A percentile compares a stretch with the other conserved stretches of the same genome.
phyloP scores from a whole-genome alignment of 2,888 invertebrate species.

The Caenorhabditis sp. region DNA sequence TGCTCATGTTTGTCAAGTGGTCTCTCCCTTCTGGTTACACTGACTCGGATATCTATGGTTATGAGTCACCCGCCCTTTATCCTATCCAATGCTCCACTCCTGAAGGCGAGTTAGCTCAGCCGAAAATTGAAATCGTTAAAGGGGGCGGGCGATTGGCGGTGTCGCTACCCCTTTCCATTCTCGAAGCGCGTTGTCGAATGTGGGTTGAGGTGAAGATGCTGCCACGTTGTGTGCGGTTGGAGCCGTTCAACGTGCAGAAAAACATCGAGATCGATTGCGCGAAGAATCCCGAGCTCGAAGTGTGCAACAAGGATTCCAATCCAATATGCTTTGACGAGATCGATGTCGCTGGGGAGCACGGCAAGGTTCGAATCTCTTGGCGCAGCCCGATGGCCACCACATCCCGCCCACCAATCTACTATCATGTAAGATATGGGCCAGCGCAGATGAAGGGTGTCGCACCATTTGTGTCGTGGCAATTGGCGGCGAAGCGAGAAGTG shows the following conservation, averaged over 20 bases:
- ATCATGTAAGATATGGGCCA: constrained; percentile 61
- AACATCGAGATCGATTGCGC: constrained; percentile 65
- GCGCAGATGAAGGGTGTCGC: constrained; percentile 55
- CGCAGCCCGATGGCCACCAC: constrained; percentile 32
- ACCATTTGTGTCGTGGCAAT: constrained; percentile 59
- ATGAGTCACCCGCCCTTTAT: constrained; percentile 63
- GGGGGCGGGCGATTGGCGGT: constrained; percentile 63
- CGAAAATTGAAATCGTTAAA: constrained; percentile 57
- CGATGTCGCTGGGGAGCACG: constrained; percentile 51
- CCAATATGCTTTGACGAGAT: constrained; percentile 56
- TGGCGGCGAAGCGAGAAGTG: constrained; percentile 56
- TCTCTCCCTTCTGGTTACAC: constrained; percentile 54
- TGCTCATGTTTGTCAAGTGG: constrained; percentile 45
- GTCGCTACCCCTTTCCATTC: constrained; percentile 57
- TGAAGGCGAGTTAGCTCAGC: constrained; percentile 57
- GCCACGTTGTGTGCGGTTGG: constrained; percentile 61
- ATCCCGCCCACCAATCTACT: constrained; percentile 55
- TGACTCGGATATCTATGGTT: constrained; percentile 64
- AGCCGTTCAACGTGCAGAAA: constrained; percentile 64
- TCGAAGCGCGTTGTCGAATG: constrained; percentile 61
- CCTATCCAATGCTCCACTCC: constrained; percentile 65
- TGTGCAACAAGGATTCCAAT: constrained; percentile 55
- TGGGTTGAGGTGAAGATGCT: constrained; percentile 63
- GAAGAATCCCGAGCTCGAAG: constrained; percentile 54
- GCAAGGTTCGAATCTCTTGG: constrained; percentile 59